Evolutionary conservation across 2,888 invertebrate genomes (phyloP).

Genomic region (Yponomeuta cagnagella): DNA sequence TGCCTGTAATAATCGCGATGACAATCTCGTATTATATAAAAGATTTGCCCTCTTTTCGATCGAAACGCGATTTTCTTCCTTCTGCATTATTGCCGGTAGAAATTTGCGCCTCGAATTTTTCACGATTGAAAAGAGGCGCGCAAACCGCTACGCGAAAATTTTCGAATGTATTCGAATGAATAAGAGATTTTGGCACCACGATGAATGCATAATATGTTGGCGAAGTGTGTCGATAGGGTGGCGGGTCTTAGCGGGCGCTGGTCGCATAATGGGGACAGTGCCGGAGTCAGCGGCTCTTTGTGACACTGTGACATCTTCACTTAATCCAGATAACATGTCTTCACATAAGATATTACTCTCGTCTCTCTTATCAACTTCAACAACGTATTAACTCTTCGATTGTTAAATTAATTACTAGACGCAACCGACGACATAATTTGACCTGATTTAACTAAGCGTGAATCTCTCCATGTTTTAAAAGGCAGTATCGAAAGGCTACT

Average conservation of each 20-base stretch:
- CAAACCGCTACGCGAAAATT: slow-evolving; percentile 48
- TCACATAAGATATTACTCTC: slow-evolving; percentile 2
- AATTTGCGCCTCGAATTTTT: slow-evolving; percentile 57
- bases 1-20: slow-evolving; percentile 76
- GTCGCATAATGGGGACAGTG: slow-evolving; percentile 28
- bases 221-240: slow-evolving; percentile 25
- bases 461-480: too few species aligned
- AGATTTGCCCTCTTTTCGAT: slow-evolving; percentile 74
- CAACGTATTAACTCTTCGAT: too few species aligned
- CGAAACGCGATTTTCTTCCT: slow-evolving; percentile 74
- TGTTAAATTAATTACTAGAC: too few species aligned
- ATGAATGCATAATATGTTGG: slow-evolving; percentile 51
- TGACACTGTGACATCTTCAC: slow-evolving; percentile 2
- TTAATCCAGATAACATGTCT: slow-evolving; percentile 9
- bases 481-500: not conserved
- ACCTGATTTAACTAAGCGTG: too few species aligned
- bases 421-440: too few species aligned
- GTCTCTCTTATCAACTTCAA: not conserved
- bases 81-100: slow-evolving; percentile 61
- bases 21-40: slow-evolving; percentile 76
- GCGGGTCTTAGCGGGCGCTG: slow-evolving; percentile 6
- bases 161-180: slow-evolving; percentile 70
- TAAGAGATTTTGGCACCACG: slow-evolving; percentile 60
- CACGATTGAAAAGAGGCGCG: slow-evolving; percentile 61
- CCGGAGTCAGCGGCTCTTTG: not conserved